Conservation (phyloP, 2,888 invertebrate species). For the Torymus auratus region DNA sequence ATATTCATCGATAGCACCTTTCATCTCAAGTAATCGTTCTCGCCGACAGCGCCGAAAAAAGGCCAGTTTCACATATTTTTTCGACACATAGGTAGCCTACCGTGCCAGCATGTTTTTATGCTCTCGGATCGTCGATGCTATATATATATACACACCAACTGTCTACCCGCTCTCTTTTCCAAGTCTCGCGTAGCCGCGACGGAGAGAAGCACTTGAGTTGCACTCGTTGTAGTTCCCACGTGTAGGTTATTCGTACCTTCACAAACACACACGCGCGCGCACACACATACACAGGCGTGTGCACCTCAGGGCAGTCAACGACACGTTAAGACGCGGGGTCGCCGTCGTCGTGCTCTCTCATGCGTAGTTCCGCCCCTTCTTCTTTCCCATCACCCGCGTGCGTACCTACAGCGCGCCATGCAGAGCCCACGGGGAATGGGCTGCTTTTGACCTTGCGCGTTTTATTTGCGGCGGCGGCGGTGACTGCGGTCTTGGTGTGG, state of each 20-base stretch:
- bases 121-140: too few relatives aligned
- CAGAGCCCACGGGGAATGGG: conserved; percentile 57
- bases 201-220: conserved; percentile 56
- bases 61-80: neutral
- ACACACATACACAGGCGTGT: neutral
- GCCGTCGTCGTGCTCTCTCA: conserved; percentile 65
- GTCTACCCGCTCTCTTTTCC: neutral
- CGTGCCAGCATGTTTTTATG: too few relatives aligned
- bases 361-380: conserved; percentile 68
- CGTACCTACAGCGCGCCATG: neutral
- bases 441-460: conserved; percentile 52
- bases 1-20: too few relatives aligned
- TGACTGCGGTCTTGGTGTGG: too few relatives aligned
- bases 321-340: conserved; percentile 65
- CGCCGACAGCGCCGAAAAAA: neutral
- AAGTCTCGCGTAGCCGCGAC: neutral
- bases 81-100: neutral
- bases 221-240: conserved; percentile 65
- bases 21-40: too few relatives aligned
- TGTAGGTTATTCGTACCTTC: conserved; percentile 63
- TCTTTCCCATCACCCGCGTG: conserved; percentile 64
- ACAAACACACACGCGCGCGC: conserved; percentile 60
- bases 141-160: too few relatives aligned
- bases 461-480: neutral
- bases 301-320: conserved; percentile 65